Evolutionary conservation across 2,113 vertebrate genomes (phyloP).

Genomic region (Cyprinodon tularosa): DNA sequence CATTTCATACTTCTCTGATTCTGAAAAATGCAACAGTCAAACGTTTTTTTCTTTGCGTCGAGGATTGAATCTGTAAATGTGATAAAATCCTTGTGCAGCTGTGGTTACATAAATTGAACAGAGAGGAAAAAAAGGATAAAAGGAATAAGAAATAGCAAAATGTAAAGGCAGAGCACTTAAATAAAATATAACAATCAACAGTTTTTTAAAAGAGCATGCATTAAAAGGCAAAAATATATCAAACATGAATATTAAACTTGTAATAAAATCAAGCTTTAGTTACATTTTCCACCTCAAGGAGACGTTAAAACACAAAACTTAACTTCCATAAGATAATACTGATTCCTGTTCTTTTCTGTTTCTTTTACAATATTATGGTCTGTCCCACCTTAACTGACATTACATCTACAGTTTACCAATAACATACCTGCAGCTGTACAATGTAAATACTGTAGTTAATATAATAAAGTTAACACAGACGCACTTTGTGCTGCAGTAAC

Average conservation of each 20-base stretch:
- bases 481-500: not conserved
- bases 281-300: not conserved
- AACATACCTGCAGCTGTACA: not conserved
- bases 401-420: not conserved
- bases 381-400: not conserved
- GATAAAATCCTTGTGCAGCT: not conserved
- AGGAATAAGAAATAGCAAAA: not conserved
- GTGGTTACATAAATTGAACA: not conserved
- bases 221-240: conserved; percentile 1
- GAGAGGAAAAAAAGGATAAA: not conserved
- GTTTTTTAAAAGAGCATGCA: conserved; percentile 11
- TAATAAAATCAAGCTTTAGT: not conserved
- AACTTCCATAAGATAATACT: not conserved
- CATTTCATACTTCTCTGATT: not conserved
- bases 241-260: not conserved
- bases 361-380: too few species aligned
- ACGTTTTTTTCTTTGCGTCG: not conserved
- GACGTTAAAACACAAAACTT: conserved; percentile 10
- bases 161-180: not conserved
- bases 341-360: not conserved
- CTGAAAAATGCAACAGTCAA: not conserved
- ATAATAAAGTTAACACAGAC: not conserved
- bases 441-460: not conserved
- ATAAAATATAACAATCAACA: not conserved
- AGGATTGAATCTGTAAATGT: not conserved